phyloP scores from a whole-genome alignment of 1,140 invertebrate genomes.

The Vollenhovia emeryi region DNA sequence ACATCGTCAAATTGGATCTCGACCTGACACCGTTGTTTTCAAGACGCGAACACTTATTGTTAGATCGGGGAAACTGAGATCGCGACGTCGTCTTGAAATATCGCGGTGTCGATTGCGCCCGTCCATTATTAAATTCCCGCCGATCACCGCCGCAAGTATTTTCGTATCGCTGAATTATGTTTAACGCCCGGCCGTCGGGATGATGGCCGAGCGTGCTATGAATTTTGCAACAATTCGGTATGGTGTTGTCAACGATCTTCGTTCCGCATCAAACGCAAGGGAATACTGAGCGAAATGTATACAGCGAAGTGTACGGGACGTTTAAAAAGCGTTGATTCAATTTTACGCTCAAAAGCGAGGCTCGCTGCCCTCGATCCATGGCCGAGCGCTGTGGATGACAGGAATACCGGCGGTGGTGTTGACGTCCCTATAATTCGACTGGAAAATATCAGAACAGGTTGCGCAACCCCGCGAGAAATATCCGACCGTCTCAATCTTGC shows the following conservation, averaged over 20 bases:
- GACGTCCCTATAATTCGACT: slow-evolving; percentile 73
- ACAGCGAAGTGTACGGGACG: slow-evolving; percentile 63
- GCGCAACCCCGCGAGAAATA: slow-evolving; percentile 64
- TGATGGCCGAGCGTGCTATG: slow-evolving; percentile 12
- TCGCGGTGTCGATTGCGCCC: background rate
- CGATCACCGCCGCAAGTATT: background rate
- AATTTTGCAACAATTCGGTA: slow-evolving; percentile 57
- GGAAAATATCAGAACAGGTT: slow-evolving; percentile 71
- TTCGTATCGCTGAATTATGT: background rate
- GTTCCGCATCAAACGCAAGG: slow-evolving; percentile 57
- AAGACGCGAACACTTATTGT: background rate
- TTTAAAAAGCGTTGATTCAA: slow-evolving; percentile 74
- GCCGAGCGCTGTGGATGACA: slow-evolving; percentile 68
- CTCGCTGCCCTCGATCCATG: slow-evolving; percentile 66
- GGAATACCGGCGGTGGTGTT: slow-evolving; percentile 69
- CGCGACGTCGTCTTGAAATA: background rate
- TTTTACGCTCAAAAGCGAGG: slow-evolving; percentile 73
- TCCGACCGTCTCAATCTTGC: slow-evolving; percentile 61
- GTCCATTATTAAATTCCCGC: background rate
- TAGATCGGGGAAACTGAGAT: background rate
- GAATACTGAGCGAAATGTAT: slow-evolving; percentile 52
- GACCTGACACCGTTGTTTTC: background rate
- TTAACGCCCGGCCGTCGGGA: slow-evolving; percentile 19
- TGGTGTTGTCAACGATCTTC: slow-evolving; percentile 41
- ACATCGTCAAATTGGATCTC: background rate